Conservation (phyloP, 2,113 vertebrate species). For the Cryptotis parvus region DNA sequence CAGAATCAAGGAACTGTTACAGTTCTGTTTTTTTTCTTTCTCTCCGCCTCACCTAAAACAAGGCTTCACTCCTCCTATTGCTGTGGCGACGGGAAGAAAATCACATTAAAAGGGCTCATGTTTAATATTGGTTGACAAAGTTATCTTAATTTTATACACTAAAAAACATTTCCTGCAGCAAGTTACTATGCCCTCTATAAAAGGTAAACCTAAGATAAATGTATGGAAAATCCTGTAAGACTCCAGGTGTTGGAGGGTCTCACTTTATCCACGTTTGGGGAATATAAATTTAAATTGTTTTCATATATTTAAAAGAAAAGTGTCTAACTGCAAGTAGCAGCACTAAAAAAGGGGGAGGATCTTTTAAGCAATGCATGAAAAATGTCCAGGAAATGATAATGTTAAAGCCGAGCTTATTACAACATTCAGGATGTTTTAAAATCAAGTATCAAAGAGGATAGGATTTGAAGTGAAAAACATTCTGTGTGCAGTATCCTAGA, state of each 20-base stretch:
- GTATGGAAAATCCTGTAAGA: constrained; percentile 47
- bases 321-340: constrained; percentile 66
- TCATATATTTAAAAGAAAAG: constrained; percentile 70
- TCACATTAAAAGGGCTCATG: constrained; percentile 74
- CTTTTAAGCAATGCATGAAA: constrained; percentile 63
- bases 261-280: constrained; percentile 27
- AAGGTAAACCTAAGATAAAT: constrained; percentile 67
- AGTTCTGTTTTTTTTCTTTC: constrained; percentile 75
- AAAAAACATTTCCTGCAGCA: constrained; percentile 71
- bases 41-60: constrained; percentile 68
- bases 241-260: constrained; percentile 44
- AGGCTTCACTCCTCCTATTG: constrained; percentile 67
- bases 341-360: constrained; percentile 57
- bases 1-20: constrained; percentile 77
- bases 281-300: constrained; percentile 60
- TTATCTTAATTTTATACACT: constrained; percentile 66
- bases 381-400: constrained; percentile 75
- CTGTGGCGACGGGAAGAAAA: constrained; percentile 78
- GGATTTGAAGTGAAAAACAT: constrained; percentile 82
- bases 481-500: constrained; percentile 72
- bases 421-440: constrained; percentile 81
- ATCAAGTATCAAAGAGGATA: constrained; percentile 85
- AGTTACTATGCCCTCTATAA: constrained; percentile 66
- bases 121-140: constrained; percentile 64
- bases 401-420: constrained; percentile 77